Evolutionary conservation across 2,797 vertebrate species (phyloP).

Genomic region (Micromesistius poutassou): DNA sequence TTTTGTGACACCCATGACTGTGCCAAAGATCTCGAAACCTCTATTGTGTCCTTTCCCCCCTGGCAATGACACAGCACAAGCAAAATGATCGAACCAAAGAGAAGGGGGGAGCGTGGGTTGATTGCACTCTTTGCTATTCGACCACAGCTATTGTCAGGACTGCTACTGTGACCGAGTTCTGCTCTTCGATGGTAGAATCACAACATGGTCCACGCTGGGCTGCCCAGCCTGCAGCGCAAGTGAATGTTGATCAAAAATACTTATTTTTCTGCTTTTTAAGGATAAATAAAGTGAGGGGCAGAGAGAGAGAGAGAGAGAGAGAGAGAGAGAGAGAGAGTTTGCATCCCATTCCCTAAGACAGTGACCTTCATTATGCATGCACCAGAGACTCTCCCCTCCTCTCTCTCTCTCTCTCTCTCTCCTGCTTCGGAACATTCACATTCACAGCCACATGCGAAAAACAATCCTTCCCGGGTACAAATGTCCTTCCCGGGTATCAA

Average conservation of each 20-base stretch:
- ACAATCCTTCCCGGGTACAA: background rate
- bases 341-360: conserved; percentile 7
- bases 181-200: conserved; percentile 14
- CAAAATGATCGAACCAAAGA: no score
- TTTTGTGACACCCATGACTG: no score
- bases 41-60: no score
- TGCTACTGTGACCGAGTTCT: background rate
- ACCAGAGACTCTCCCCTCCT: conserved; percentile 45
- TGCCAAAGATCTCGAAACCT: no score
- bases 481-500: background rate
- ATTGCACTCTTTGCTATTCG: background rate
- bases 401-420: conserved; percentile 25
- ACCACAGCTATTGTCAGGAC: background rate
- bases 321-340: background rate
- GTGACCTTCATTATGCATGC: conserved; percentile 42
- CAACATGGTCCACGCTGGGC: background rate
- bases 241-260: conserved; percentile 19
- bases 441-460: conserved; percentile 52
- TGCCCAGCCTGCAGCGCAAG: conserved; percentile 24
- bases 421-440: conserved; percentile 19
- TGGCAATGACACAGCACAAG: no score
- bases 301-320: no score
- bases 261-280: conserved; percentile 27
- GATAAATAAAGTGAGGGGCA: background rate
- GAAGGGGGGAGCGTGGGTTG: no score